Evolutionary conservation across 1,140 invertebrate genomes (phyloP).

Genomic region (Heterodera schachtii): DNA sequence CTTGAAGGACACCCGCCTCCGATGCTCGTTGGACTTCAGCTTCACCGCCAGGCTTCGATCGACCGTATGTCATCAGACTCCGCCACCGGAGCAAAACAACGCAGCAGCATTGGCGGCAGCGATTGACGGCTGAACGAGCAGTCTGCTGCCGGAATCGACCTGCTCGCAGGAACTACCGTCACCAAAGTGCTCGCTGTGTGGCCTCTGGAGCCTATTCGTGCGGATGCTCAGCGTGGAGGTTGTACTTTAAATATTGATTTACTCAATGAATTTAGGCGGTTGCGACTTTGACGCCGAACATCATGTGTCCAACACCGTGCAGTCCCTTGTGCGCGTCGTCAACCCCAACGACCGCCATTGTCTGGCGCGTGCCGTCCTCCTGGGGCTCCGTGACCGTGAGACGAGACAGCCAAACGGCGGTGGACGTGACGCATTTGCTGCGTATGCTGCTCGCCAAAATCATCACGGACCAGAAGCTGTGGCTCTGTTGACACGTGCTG

Average conservation of each 20-base stretch:
- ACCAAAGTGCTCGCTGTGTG: slow-evolving; percentile 6
- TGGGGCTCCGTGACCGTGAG: background rate
- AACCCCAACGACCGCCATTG: background rate
- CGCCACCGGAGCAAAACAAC: background rate
- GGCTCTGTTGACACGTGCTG: background rate
- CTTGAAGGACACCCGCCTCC: background rate
- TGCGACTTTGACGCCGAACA: background rate
- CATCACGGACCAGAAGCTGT: background rate
- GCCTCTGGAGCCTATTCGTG: background rate
- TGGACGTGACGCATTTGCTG: background rate
- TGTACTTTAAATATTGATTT: background rate
- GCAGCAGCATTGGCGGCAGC: slow-evolving; percentile 9
- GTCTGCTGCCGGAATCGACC: background rate
- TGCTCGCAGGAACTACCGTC: background rate
- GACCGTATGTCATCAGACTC: background rate
- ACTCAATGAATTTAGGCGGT: background rate
- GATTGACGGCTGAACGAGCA: slow-evolving; percentile 10
- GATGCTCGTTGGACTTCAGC: background rate
- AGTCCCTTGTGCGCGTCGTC: background rate
- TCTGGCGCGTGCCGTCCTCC: background rate
- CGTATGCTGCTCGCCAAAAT: background rate
- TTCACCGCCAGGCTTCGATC: no score
- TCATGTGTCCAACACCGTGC: background rate
- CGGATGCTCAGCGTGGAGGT: background rate
- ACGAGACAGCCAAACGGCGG: no score